Evolutionary conservation across 2,888 invertebrate species (phyloP), one percentile per base, ranked within the genome.

Genomic region (Eupithecia subumbrata): DNA sequence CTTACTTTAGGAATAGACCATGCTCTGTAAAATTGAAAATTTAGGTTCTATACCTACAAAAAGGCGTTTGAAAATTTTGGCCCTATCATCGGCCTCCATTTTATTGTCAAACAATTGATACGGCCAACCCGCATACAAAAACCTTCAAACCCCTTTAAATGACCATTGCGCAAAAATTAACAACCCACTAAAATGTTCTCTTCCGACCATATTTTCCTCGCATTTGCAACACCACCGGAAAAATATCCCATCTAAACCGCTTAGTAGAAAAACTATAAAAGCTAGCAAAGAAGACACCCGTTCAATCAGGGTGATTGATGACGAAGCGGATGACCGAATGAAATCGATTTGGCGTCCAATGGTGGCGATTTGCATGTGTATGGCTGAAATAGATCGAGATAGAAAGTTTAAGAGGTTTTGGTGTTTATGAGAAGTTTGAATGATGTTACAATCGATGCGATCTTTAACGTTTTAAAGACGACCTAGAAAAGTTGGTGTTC

Each of bases 281-380:
- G 71, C 68, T 72, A 77, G 76, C 69, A 70, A 77, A 79, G 83
- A 84, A 85, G 87, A 87, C 84, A 87, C 85, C 82, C 89, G 88
- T 86, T 91, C 91, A 89, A 90, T 91, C 91, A 89, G 84, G 81
- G 92, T 93, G 94, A 94, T 94, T 93, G 94, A 94, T 93, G 92
- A 91, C 87, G 88, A 88, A 90, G 90, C 87, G 86, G 88, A 89
- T 91, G 92, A 91, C 90, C 92, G 92, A 92, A 92, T 89, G 89
- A 88, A 91, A 90, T 91, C 93, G 93, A 92, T 93, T 93, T 90
- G 90, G 90, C 88, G 88, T 88, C 88, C 89, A 90, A 92, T 90
- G 84, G 87, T 82, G 37, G 78, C 79, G 82, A 92, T 94, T 94
- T 92, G 91, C 93, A 94, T 94, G 88, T 92, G 90, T 92, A 94